Conservation (phyloP, 2,888 invertebrate species). For the Agrotis ipsilon region DNA sequence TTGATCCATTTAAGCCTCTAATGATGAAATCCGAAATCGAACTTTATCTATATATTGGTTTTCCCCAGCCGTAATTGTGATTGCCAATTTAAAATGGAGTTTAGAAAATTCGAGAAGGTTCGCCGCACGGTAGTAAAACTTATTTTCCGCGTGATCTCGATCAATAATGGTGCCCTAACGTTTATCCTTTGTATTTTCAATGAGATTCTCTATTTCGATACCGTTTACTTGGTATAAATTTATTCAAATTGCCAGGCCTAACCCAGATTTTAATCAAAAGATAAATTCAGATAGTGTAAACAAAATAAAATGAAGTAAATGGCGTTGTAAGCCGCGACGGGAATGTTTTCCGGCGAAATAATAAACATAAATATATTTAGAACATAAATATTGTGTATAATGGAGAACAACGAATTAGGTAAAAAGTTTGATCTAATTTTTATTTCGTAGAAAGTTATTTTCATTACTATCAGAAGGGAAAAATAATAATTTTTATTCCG, state of each 20-base stretch:
- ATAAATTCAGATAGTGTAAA: slow-evolving; percentile 59
- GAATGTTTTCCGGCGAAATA: slow-evolving; percentile 33
- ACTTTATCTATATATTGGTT: slow-evolving; percentile 56
- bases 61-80: slow-evolving; percentile 55
- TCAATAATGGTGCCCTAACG: slow-evolving; percentile 55
- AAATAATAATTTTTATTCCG: slow-evolving; percentile 12
- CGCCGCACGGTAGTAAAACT: slow-evolving; percentile 48
- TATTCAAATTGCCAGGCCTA: slow-evolving; percentile 62
- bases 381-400: slow-evolving; percentile 26
- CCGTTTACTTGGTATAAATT: slow-evolving; percentile 62
- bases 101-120: slow-evolving; percentile 54
- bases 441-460: slow-evolving; percentile 8
- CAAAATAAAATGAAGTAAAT: slow-evolving; percentile 60
- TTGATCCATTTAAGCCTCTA: slow-evolving; percentile 36
- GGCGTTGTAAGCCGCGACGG: slow-evolving; percentile 25
- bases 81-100: slow-evolving; percentile 64
- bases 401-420: not conserved
- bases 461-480: slow-evolving; percentile 1
- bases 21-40: slow-evolving; percentile 47
- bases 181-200: slow-evolving; percentile 63
- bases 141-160: slow-evolving; percentile 57
- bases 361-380: slow-evolving; percentile 19
- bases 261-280: slow-evolving; percentile 65
- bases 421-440: slow-evolving; percentile 1
- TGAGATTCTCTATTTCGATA: slow-evolving; percentile 64